Evolutionary conservation across 2,888 invertebrate genomes (phyloP), one percentile per base, ranked within the genome.

Genomic region (Eristalis pertinax): DNA sequence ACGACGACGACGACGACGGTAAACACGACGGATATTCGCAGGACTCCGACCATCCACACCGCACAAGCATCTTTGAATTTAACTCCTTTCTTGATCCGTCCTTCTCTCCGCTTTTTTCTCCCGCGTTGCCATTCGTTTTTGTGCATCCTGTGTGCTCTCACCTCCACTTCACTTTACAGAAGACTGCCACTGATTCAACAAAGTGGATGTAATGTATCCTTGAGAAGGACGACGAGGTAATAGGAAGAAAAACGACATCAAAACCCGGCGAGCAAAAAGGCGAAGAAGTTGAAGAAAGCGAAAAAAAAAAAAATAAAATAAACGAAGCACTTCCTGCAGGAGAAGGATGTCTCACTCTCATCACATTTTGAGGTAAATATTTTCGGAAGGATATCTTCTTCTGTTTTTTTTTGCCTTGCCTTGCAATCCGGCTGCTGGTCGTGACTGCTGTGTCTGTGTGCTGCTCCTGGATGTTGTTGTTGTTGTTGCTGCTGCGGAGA

Each of bases 141-240:
- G 7, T 65, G 65, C 24, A 29, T 29, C 60, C 24, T 60, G 60
- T 38, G 43, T 60, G 60, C n/a, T 15, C 68, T 75, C 73, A 77
- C 85, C 82, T 68, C 77, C 80, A 73, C 67, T 77, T 41, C 60
- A 60, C 50, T 50, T 60, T 24, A 26, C 60, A 24, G 13, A 69
- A 68, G 22, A 79, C 84, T 74, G 79, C 83, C 75, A 86, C 83
- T 87, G 84, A 84, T 87, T 84, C 87, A 84, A 87, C 87, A 87
- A 87, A 87, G 84, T 87, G 65, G 76, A 87, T 87, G 87, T 87
- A 87, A 87, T 87, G 84, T 84, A 87, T 87, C 84, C 87, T 80
- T 80, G 73, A 76, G 76, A 80, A 76, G 78, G 76, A 80, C 75
- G 75, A 70, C 85, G 63, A 74, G 58, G 83, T 80, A 86, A 83